These are phyloP conservation scores for Arion vulgaris DNA, from an alignment of 1,140 invertebrate species.

Conservation along the genomic window DNA sequence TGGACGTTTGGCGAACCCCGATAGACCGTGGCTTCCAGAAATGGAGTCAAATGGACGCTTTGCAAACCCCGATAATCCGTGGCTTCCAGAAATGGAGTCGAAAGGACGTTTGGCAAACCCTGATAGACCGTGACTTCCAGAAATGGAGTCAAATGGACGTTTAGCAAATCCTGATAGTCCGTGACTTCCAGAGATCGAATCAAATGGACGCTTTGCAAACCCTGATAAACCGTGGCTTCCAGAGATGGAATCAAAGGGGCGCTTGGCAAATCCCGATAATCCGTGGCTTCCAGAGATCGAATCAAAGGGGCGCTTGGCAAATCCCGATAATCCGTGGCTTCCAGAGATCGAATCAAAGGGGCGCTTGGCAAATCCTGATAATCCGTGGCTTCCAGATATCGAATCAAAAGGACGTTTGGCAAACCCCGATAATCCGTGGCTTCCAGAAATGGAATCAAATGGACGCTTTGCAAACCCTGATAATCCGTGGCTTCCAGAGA, in stretches of 20 bases:
- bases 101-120: constrained; percentile 45
- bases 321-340: constrained; percentile 10
- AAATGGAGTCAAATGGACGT: constrained; percentile 42
- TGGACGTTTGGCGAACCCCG: constrained; percentile 28
- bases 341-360: constrained; percentile 25
- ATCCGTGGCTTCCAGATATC: constrained; percentile 26
- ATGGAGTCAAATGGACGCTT: constrained; percentile 41
- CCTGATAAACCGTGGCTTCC: constrained; percentile 9
- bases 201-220: constrained; percentile 40
- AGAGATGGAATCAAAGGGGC: constrained; percentile 23
- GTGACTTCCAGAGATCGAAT: constrained; percentile 28
- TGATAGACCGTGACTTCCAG: neutral
- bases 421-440: neutral
- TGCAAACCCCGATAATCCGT: constrained; percentile 32
- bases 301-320: constrained; percentile 28
- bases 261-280: constrained; percentile 20
- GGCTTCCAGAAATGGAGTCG: constrained; percentile 32
- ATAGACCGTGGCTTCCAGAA: neutral
- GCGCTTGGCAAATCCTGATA: constrained; percentile 40
- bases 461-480: constrained; percentile 33
- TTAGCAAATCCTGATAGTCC: constrained; percentile 34
- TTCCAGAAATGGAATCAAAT: constrained; percentile 25
- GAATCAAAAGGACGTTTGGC: constrained; percentile 42
- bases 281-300: constrained; percentile 10
- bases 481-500: constrained; percentile 8